Base-by-base conservation (phyloP, 2,797 vertebrate genomes). In the Chanos chanos region DNA sequence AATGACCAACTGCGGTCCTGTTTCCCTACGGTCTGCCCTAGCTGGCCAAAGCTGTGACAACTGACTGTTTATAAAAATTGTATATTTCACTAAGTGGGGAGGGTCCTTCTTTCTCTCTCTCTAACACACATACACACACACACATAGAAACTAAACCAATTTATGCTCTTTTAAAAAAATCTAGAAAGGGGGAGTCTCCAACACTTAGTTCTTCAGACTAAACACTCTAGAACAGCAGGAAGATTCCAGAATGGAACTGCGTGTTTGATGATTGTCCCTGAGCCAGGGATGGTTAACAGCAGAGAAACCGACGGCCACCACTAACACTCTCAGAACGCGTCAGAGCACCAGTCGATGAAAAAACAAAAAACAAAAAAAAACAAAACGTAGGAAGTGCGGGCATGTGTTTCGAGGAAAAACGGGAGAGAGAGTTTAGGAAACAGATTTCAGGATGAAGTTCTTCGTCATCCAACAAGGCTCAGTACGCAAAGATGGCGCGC, bases 401-500 rank as follows among this genome's bases (percentile, higher is more conserved):
- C 44, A 43, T 72, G 61, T 73, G 28, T 61, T 66, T 75, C 45
- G 48, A 1, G 45, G 39, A 36, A 19, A 48, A 48, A n/a, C n/a
- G n/a, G n/a, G n/a, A n/a, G n/a, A n/a, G n/a, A n/a, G n/a, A n/a
- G n/a, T n/a, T n/a, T n/a, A n/a, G n/a, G n/a, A n/a, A n/a, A n/a
- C n/a, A n/a, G n/a, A 22, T 24, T 59, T 59, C n/a, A 25, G 50
- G 33, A 50, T 18, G 52, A 45, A 5, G 37, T 40, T 44, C 59
- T 49, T 33, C 21, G 48, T 6, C 45, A 33, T 44, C 54, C 19
- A 64, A 40, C 51, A 63, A 50, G 39, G 60, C 52, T 52, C 53
- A 25, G 7, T 33, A 47, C 7, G 56, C 31, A 54, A 24, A 33
- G 13, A 31, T 27, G 49, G 24, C 40, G n/a, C n/a, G 56, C 19